Base-by-base conservation (phyloP, 2,797 vertebrate genomes). In the Sebastes paucispinis region DNA sequence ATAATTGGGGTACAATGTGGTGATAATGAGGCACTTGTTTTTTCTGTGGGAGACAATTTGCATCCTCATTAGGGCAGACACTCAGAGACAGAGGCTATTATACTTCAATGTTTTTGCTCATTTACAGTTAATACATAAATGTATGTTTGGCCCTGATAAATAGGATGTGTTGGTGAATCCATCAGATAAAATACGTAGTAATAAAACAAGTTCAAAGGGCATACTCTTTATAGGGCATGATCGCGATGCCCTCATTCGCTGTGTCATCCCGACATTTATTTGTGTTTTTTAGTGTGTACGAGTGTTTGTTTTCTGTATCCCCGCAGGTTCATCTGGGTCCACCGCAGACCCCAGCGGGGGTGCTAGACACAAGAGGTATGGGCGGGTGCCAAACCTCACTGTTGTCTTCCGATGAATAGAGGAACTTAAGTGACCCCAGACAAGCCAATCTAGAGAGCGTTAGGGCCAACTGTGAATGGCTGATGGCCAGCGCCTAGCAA, bases 291-390 rank as follows among this genome's bases (percentile, higher is more conserved):
- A 65, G 55, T 77, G 6, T 25, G 22, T 24, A 52, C 8, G 4
- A 5, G 70, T 73, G 3, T 86, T 84, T 87, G 69, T 84, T 82
- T 86, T 60, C 66, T 47, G 36, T 75, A 80, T 68, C 65, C 77
- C 75, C 0, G 39, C 80, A 66, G 85, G 88, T 88, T 93, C 79
- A 91, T 82, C 6, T 25, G 84, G 69, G 88, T 92, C 87, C 87
- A 88, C 12, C 79, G 16, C 80, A 39, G 85, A 88, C 77, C 88
- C 55, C 88, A 91, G 91, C 91, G 88, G 92, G 91, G 86, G 85
- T 87, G 88, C 86, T 64, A 90, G 87, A 92, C 87, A 89, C 75
- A 64, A 80, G 79, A 86, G 89, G 80, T 43, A 84, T 55, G 78
- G 77, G 86, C 4, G 63, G 60, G 68, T 74, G 87, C 73, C 74